Evolutionary conservation across 1,140 invertebrate genomes (phyloP).

Genomic region (Ephestia elutella): DNA sequence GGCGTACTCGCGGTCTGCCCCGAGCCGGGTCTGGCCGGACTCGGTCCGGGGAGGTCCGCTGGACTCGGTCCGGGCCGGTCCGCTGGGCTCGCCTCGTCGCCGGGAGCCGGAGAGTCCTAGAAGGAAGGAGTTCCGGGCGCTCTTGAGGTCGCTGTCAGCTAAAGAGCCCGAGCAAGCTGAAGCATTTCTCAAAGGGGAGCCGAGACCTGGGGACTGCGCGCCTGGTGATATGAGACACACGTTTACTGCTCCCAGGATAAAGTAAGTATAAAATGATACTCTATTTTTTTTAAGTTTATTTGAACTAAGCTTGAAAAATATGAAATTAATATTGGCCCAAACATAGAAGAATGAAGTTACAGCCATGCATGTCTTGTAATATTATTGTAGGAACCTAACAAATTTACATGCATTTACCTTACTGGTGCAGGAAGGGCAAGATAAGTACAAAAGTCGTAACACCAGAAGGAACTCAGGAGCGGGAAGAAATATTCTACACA

Average conservation of each 20-base stretch:
- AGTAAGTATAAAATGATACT: conserved; percentile 39
- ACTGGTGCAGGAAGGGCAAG: conserved; percentile 54
- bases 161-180: conserved; percentile 67
- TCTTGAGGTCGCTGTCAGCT: conserved; percentile 70
- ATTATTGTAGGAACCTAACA: no score
- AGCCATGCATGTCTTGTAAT: no score
- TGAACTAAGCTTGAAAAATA: no score
- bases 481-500: conserved; percentile 70
- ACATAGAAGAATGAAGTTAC: no score
- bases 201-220: conserved; percentile 63
- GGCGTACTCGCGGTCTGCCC: conserved; percentile 55
- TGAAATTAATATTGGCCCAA: no score
- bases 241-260: conserved; percentile 61
- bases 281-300: no score
- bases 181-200: conserved; percentile 70
- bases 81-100: conserved; percentile 50
- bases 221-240: conserved; percentile 65
- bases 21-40: conserved; percentile 53
- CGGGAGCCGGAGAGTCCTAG: conserved; percentile 56
- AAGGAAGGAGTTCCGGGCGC: conserved; percentile 69
- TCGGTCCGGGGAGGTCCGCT: conserved; percentile 40
- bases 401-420: no score
- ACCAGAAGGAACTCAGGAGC: conserved; percentile 50
- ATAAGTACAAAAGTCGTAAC: conserved; percentile 49
- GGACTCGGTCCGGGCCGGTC: conserved; percentile 43